Evolutionary conservation across 2,113 vertebrate genomes (phyloP).

Genomic region (Channa argus): DNA sequence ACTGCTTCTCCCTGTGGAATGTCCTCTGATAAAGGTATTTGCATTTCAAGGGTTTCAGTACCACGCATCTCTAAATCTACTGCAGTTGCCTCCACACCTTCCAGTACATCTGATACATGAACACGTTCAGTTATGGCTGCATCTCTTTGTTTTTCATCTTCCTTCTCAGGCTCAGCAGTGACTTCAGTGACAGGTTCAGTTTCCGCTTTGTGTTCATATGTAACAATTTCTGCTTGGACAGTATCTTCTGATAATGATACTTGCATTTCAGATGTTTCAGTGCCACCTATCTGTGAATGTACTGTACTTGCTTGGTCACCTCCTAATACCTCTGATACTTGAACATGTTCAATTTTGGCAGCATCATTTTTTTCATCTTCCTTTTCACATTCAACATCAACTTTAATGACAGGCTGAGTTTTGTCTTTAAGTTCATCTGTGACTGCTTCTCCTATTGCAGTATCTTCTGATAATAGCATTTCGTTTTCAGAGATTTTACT

Average conservation of each 20-base stretch:
- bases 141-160: conserved; percentile 32
- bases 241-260: conserved; percentile 25
- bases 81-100: conserved; percentile 8
- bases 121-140: neutral
- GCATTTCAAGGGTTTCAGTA: too few relatives aligned
- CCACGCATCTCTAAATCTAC: neutral
- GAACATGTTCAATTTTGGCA: neutral
- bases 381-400: conserved; percentile 25
- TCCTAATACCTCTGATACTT: conserved; percentile 17
- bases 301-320: conserved; percentile 1
- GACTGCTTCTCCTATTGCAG: conserved; percentile 9
- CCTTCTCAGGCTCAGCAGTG: conserved; percentile 26
- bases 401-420: conserved; percentile 17
- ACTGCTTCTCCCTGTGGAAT: too few relatives aligned
- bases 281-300: conserved; percentile 25
- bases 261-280: conserved; percentile 22
- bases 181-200: conserved; percentile 11
- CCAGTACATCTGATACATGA: neutral
- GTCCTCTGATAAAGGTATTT: too few relatives aligned
- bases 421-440: conserved; percentile 31
- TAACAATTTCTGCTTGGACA: conserved; percentile 7
- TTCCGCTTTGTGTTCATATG: conserved; percentile 33
- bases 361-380: conserved; percentile 17
- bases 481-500: conserved; percentile 23
- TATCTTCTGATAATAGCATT: conserved; percentile 25